Conservation (phyloP, 1,140 invertebrate species). For the Bombus affinis region DNA sequence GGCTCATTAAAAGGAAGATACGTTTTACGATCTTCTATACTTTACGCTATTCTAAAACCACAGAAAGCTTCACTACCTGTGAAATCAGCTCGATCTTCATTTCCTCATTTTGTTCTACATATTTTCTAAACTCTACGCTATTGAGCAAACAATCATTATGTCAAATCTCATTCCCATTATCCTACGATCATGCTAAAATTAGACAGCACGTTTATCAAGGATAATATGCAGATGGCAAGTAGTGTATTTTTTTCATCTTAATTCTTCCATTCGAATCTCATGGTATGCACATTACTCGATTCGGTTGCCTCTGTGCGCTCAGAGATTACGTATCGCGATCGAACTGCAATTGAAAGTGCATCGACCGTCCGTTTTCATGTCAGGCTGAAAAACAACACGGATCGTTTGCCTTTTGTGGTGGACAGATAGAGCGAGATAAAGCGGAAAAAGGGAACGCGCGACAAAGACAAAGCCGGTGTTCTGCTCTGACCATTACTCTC, state of each 20-base stretch:
- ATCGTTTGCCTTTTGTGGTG: constrained; percentile 32
- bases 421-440: constrained; percentile 26
- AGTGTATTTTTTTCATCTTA: neutral
- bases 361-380: constrained; percentile 45
- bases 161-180: neutral
- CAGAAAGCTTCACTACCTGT: neutral
- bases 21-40: constrained; percentile 20
- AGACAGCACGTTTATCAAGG: neutral
- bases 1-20: constrained; percentile 24
- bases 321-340: constrained; percentile 26
- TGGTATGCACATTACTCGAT: neutral
- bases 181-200: neutral
- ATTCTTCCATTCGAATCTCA: neutral
- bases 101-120: constrained; percentile 2
- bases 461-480: constrained; percentile 23
- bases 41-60: neutral
- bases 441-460: neutral
- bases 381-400: constrained; percentile 51
- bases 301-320: neutral
- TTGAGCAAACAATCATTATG: neutral
- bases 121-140: neutral
- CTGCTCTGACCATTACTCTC: constrained; percentile 38
- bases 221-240: neutral
- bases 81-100: neutral
- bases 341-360: constrained; percentile 28